phyloP scores from a whole-genome alignment of 2,888 invertebrate genomes.

The Dryomyza anilis region DNA sequence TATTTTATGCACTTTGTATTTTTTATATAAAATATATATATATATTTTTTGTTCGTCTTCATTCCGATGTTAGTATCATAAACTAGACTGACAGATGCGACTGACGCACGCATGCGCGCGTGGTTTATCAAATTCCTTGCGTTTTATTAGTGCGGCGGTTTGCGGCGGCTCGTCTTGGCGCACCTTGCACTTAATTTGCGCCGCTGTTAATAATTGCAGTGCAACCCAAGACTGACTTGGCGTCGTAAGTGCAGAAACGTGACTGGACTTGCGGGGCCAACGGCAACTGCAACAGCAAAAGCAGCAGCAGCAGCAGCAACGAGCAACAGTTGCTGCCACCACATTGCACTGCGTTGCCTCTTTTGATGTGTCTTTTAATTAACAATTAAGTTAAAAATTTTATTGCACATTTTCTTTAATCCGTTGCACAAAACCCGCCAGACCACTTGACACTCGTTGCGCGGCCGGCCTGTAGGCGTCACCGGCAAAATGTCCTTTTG shows the following conservation, averaged over 20 bases:
- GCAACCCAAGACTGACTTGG: not conserved
- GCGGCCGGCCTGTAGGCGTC: slow-evolving; percentile 6
- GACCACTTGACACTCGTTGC: not conserved
- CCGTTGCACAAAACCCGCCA: slow-evolving; percentile 10
- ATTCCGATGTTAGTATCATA: slow-evolving; percentile 12
- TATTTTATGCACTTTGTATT: too few species aligned
- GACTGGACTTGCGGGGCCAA: slow-evolving; percentile 13
- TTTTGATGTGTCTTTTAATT: slow-evolving; percentile 49
- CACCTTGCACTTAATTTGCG: slow-evolving; percentile 28
- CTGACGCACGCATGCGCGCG: slow-evolving; percentile 17
- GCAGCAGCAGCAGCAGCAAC: not conserved
- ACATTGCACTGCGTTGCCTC: too few species aligned
- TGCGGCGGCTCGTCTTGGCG: not conserved
- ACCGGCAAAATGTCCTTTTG: not conserved
- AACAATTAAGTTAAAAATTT: slow-evolving; percentile 51
- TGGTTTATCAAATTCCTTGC: slow-evolving; percentile 21
- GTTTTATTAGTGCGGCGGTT: not conserved
- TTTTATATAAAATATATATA: too few species aligned
- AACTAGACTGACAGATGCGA: slow-evolving; percentile 29
- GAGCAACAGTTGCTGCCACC: not conserved
- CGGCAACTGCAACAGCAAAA: not conserved
- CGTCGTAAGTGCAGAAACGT: slow-evolving; percentile 17
- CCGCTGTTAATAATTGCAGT: slow-evolving; percentile 16
- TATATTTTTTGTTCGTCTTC: too few species aligned
- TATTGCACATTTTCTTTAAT: slow-evolving; percentile 44